phyloP scores from a whole-genome alignment of 2,797 vertebrate genomes.

The Lepus oiostolus region DNA sequence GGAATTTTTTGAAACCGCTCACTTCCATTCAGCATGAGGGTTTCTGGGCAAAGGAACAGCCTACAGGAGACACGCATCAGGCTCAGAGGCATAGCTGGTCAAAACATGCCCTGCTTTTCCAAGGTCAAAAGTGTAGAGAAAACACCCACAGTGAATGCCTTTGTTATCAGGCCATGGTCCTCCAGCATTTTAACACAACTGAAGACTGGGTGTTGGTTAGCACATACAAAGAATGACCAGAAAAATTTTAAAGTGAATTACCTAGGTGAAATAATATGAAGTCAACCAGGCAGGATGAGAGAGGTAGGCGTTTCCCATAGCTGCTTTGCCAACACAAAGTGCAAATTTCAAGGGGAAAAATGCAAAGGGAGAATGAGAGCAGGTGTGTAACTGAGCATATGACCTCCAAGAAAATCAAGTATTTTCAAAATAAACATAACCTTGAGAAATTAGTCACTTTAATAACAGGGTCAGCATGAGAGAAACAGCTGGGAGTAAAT shows the following conservation, averaged over 20 bases:
- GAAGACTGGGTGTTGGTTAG: not conserved
- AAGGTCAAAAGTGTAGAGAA: accelerated
- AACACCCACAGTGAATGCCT: not conserved
- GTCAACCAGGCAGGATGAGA: not conserved
- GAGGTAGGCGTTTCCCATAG: not conserved
- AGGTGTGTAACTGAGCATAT: constrained; percentile 9
- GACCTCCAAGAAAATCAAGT: constrained; percentile 41
- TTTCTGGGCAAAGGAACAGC: not conserved
- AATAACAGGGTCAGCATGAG: constrained; percentile 73
- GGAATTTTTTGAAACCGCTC: not conserved
- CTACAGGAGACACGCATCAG: not conserved
- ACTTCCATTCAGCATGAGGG: not conserved
- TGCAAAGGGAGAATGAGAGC: not conserved
- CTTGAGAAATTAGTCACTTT: constrained; percentile 69
- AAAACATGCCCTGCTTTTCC: not conserved
- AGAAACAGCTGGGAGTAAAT: constrained; percentile 68
- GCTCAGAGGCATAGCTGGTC: accelerated
- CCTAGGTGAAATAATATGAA: not conserved
- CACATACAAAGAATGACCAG: not conserved
- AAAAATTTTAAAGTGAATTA: not conserved
- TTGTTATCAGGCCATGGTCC: not conserved
- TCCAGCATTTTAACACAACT: not conserved
- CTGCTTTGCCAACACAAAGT: not conserved
- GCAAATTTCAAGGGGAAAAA: not conserved
- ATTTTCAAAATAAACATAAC: constrained; percentile 78